A percentile compares a stretch with the other conserved stretches of the same genome.
Conservation (phyloP, 2,113 vertebrate genomes). For the Orthonyx spaldingii region DNA sequence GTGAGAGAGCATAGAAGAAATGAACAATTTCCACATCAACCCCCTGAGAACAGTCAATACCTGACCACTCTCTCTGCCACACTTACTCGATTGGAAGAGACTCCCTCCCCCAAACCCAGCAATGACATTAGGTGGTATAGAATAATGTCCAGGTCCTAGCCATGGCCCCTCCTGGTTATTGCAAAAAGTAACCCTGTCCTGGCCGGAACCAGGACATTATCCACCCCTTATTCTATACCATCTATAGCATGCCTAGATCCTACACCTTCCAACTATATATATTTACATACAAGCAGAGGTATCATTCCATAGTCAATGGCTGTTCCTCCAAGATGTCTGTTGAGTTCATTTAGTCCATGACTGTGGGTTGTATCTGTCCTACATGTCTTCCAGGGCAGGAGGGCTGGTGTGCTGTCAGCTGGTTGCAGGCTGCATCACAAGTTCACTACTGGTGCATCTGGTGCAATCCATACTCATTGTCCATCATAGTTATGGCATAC, state of each 20-base stretch:
- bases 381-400: neutral
- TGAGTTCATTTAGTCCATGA: neutral
- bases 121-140: too few species aligned
- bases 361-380: neutral
- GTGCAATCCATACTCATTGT: neutral
- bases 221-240: neutral
- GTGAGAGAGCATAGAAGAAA: neutral
- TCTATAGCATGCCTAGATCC: neutral
- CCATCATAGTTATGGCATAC: neutral
- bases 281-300: neutral
- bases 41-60: neutral
- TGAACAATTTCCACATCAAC: neutral
- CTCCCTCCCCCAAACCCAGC: neutral
- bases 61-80: neutral
- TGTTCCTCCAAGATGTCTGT: neutral
- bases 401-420: neutral
- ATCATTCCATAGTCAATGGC: neutral
- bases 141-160: neutral
- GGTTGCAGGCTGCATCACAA: neutral
- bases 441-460: neutral
- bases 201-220: neutral
- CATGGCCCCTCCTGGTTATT: neutral
- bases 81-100: accelerated
- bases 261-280: neutral
- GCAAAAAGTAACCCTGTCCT: neutral